Percentiles rank a stretch among this genome's conserved stretches.
These are phyloP conservation scores for Steinernema feltiae DNA, from an alignment of 1,140 invertebrate genomes.

Conservation along the genomic window DNA sequence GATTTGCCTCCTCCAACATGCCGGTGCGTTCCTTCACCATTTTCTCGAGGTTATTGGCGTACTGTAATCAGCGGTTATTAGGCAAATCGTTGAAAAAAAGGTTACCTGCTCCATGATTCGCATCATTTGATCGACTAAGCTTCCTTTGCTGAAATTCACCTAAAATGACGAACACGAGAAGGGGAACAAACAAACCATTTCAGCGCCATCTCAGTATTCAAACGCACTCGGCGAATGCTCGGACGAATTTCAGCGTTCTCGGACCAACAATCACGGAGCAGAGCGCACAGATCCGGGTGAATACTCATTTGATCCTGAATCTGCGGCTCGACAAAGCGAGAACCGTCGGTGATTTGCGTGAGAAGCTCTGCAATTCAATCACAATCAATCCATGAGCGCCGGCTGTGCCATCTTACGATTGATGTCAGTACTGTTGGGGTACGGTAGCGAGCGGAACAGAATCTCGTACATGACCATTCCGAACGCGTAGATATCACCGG, in stretches of 20 bases:
- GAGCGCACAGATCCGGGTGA: slow-evolving; percentile 50
- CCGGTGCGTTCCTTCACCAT: slow-evolving; percentile 85
- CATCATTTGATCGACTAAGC: slow-evolving; percentile 58
- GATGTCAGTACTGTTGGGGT: slow-evolving; percentile 41
- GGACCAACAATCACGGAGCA: slow-evolving; percentile 53
- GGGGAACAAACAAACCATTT: slow-evolving; percentile 40
- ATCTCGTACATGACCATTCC: slow-evolving; percentile 58
- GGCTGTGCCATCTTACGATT: slow-evolving; percentile 31
- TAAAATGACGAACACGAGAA: neutral
- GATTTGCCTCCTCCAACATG: slow-evolving; percentile 57
- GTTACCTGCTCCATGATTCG: slow-evolving; percentile 50
- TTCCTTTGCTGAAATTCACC: slow-evolving; percentile 48
- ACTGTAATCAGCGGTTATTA: slow-evolving; percentile 86
- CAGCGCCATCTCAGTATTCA: slow-evolving; percentile 53
- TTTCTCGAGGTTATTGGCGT: slow-evolving; percentile 91
- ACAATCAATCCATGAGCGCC: slow-evolving; percentile 4
- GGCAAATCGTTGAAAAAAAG: slow-evolving; percentile 30
- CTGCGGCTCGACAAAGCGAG: slow-evolving; percentile 43
- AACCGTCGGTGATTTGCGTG: slow-evolving; percentile 41
- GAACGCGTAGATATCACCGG: slow-evolving; percentile 55
- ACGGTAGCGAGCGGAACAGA: slow-evolving; percentile 48
- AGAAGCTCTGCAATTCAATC: slow-evolving; percentile 29
- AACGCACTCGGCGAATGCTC: slow-evolving; percentile 50
- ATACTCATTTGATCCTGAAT: slow-evolving; percentile 51
- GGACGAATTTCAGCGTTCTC: slow-evolving; percentile 56